These are phyloP conservation scores for Limnephilus marmoratus DNA, from an alignment of 2,888 invertebrate genomes.

Conservation along the genomic window DNA sequence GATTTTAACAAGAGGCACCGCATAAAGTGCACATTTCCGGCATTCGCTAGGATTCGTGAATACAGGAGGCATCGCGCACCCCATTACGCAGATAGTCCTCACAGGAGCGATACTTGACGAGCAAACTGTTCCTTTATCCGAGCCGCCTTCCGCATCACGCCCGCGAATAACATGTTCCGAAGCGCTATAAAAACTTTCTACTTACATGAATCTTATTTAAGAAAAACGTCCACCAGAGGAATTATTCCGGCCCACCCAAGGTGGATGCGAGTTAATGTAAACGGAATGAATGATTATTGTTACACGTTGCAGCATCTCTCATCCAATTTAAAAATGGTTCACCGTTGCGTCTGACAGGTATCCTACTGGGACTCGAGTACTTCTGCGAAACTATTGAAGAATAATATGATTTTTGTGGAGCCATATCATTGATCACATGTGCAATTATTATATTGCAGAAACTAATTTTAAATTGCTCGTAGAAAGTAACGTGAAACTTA, in stretches of 20 bases:
- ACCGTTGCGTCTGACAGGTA: background rate
- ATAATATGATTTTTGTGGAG: background rate
- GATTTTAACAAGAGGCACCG: conserved; percentile 25
- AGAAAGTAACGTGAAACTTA: background rate
- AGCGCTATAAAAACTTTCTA: background rate
- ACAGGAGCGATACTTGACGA: background rate
- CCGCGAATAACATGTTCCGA: background rate
- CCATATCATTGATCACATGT: background rate
- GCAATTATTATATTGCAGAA: background rate
- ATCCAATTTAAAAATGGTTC: background rate
- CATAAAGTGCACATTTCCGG: background rate
- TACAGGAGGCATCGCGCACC: background rate
- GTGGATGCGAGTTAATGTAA: background rate
- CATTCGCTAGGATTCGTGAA: background rate
- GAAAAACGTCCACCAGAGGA: background rate
- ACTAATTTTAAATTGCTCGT: background rate
- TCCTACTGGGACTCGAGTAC: background rate
- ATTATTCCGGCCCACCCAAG: background rate
- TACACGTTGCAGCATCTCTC: background rate
- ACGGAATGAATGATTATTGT: background rate
- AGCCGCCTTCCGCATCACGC: background rate
- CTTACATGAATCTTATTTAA: background rate
- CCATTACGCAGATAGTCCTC: background rate
- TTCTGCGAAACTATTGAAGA: background rate
- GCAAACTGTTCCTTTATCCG: background rate